phyloP scores from a whole-genome alignment of 2,888 invertebrate species.

The Eristalis intricaria region DNA sequence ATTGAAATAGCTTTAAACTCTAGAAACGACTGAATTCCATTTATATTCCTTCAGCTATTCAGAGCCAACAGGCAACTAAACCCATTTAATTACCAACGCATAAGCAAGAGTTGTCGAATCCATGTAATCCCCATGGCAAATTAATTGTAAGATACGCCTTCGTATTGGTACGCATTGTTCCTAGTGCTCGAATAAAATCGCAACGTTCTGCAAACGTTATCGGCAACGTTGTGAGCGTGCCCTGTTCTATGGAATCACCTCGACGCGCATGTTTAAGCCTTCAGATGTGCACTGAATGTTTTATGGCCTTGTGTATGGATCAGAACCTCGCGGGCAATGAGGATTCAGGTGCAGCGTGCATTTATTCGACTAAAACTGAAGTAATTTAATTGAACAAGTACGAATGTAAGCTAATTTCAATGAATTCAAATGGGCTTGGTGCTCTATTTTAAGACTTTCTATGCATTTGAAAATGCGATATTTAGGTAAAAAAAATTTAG shows the following conservation, averaged over 20 bases:
- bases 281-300: constrained; percentile 23
- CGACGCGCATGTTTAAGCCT: constrained; percentile 26
- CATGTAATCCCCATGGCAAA: constrained; percentile 35
- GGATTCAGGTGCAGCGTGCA: background rate
- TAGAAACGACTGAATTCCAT: constrained; percentile 4
- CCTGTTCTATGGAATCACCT: background rate
- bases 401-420: background rate
- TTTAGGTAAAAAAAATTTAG: no score
- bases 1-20: background rate
- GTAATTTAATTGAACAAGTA: background rate
- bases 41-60: background rate
- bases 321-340: background rate
- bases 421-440: background rate
- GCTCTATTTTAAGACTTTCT: background rate
- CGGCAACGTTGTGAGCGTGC: background rate
- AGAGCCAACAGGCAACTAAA: constrained; percentile 9
- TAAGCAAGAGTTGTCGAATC: constrained; percentile 15
- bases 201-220: background rate
- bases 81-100: constrained; percentile 38
- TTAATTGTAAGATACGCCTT: constrained; percentile 24
- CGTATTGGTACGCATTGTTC: background rate
- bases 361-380: background rate
- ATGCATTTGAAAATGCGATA: background rate
- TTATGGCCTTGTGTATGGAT: constrained; percentile 14
- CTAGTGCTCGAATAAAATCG: background rate